phyloP scores from a whole-genome alignment of 2,888 invertebrate species.

The Harpalus rubripes region DNA sequence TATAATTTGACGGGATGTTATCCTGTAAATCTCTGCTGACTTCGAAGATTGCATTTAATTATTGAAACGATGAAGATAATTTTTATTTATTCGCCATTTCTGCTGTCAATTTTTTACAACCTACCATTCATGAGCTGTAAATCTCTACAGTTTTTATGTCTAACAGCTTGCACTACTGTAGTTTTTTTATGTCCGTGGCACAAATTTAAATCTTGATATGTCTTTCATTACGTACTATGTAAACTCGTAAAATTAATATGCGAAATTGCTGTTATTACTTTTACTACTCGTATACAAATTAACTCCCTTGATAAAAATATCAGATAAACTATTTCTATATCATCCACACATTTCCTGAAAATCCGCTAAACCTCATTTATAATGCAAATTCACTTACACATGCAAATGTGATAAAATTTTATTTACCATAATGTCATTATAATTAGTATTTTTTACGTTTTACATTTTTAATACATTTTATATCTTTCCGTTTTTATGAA shows the following conservation, averaged over 20 bases:
- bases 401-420: background rate
- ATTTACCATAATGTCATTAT: background rate
- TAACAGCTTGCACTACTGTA: background rate
- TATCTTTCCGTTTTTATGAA: no score
- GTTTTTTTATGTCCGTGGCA: constrained; percentile 6
- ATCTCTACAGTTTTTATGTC: background rate
- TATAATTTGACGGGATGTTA: constrained; percentile 54
- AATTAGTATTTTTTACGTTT: background rate
- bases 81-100: constrained; percentile 38
- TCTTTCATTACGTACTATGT: background rate
- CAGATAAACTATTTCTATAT: background rate
- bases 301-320: background rate
- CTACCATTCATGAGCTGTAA: constrained; percentile 8
- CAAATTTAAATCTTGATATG: background rate
- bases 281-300: background rate
- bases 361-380: background rate
- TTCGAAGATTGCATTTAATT: constrained; percentile 50
- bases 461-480: background rate
- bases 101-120: constrained; percentile 20
- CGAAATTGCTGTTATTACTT: background rate
- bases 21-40: constrained; percentile 49
- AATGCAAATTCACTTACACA: background rate
- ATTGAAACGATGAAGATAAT: constrained; percentile 50
- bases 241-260: background rate
- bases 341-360: background rate